Evolutionary conservation across 2,797 vertebrate genomes (phyloP), one percentile per base, ranked within the genome.

Genomic region (Dicrostonyx torquatus): DNA sequence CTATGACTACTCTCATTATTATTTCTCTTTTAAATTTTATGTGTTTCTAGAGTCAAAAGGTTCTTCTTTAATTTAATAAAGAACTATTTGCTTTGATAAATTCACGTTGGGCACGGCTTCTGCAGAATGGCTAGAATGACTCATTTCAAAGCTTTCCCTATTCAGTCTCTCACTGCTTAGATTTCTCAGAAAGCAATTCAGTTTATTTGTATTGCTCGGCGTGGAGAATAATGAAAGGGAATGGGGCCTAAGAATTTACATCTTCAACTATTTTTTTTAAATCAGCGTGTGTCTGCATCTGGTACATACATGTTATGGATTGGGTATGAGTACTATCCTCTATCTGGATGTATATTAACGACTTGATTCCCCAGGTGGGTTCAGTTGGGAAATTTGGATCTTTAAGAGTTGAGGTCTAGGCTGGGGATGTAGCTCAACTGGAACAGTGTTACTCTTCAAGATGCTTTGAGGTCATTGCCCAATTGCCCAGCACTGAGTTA

Each of bases 1-100:
- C 86, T 96, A 34, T 95, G 95, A 20, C 62, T 62, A 83, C 64
- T 87, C 87, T 92, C 29, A n/a, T 95, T 89, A 95, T 92, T 53
- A 86, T 86, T 95, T 94, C 20, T 48, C 43, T 72, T 83, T 87
- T 64, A 95, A 58, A 55, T 64, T 80, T 94, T 78, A 40, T 3
- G 2, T 17, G 80, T 87, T 70, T 48, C 13, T 24, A 60, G 78
- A 70, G 53, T n/a, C 77, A 86, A 85, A n/a, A 40, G 70, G 18
- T 90, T 93, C 22, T 20, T 58, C 9, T 58, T 53, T 55, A 20
- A 50, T 37, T n/a, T 85, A 92, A 92, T 79, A 93, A 60, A 75
- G n/a, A 92, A 78, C 6, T 60, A 73, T 50, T 73, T 84, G 37
- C 70, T 89, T 87, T 93, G 37, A n/a, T 43, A 83, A 95, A 37